Conservation (phyloP, 2,797 vertebrate species). For the Halcyon leucocephala region DNA sequence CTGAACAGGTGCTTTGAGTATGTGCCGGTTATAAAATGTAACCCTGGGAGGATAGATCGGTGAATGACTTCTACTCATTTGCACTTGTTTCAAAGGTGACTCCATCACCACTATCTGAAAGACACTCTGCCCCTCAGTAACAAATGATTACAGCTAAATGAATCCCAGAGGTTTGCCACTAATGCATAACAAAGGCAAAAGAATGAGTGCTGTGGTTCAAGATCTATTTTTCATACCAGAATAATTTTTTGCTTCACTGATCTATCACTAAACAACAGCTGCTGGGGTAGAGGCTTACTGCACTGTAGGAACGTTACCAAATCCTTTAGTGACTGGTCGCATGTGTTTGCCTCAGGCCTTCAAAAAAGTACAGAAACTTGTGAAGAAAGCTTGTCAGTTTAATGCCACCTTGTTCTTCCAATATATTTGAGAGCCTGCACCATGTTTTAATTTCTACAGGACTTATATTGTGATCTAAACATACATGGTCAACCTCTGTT, state of each 20-base stretch:
- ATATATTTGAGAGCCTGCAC: conserved; percentile 72
- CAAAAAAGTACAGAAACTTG: conserved; percentile 72
- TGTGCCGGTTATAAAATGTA: conserved; percentile 68
- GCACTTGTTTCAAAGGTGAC: conserved; percentile 86
- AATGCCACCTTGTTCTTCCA: conserved; percentile 63
- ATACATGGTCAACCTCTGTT: background rate
- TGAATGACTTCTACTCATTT: conserved; percentile 84
- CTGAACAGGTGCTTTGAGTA: conserved; percentile 31
- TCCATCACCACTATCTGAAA: conserved; percentile 86
- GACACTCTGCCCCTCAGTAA: conserved; percentile 82
- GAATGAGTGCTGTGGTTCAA: conserved; percentile 77
- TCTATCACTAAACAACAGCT: conserved; percentile 93
- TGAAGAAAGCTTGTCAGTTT: conserved; percentile 76
- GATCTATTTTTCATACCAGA: conserved; percentile 86
- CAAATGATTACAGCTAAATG: conserved; percentile 88
- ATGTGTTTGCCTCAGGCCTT: conserved; percentile 81
- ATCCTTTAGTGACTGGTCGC: conserved; percentile 78
- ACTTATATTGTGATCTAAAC: background rate
- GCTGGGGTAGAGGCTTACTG: conserved; percentile 79
- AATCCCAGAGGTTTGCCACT: conserved; percentile 84
- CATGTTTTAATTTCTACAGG: background rate
- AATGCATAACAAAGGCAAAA: conserved; percentile 85
- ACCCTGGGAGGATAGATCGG: conserved; percentile 68
- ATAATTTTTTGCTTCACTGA: conserved; percentile 95
- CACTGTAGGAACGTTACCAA: conserved; percentile 68